Percentiles rank a stretch among this genome's conserved stretches.
phyloP scores from a whole-genome alignment of 2,888 invertebrate species.

The Epistrophe eligans region DNA sequence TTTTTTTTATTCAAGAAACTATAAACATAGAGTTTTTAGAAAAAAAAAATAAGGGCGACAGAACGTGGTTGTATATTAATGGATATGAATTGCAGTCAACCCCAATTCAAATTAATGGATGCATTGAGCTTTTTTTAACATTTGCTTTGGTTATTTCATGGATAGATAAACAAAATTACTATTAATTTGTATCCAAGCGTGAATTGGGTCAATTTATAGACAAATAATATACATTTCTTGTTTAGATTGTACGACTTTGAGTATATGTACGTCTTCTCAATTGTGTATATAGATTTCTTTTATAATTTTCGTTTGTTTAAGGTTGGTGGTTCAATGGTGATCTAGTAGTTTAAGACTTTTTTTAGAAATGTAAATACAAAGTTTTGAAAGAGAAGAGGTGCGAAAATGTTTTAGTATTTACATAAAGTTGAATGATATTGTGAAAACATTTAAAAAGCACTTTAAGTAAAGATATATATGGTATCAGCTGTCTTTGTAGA shows the following conservation, averaged over 20 bases:
- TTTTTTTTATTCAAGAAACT: slow-evolving; percentile 31
- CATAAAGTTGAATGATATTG: slow-evolving; percentile 6
- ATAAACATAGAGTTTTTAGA: slow-evolving; percentile 31
- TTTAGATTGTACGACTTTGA: slow-evolving; percentile 10
- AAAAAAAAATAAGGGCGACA: not conserved
- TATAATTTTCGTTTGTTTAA: not conserved
- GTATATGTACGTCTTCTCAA: slow-evolving; percentile 17
- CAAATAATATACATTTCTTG: slow-evolving; percentile 36
- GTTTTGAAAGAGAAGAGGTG: slow-evolving; percentile 24
- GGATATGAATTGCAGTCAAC: slow-evolving; percentile 58
- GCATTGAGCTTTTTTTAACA: slow-evolving; percentile 19
- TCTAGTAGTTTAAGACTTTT: not conserved
- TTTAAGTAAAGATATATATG: not conserved
- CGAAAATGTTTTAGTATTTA: not conserved
- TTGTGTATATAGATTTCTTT: not conserved
- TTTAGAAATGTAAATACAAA: not conserved
- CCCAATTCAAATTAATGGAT: slow-evolving; percentile 39
- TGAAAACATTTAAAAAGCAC: slow-evolving; percentile 13
- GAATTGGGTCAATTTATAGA: slow-evolving; percentile 68
- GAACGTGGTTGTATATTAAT: not conserved
- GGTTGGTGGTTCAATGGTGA: slow-evolving; percentile 30
- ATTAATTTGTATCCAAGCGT: slow-evolving; percentile 73
- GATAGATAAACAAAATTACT: slow-evolving; percentile 65
- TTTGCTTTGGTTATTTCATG: slow-evolving; percentile 28
- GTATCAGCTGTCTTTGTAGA: not conserved